Evolutionary conservation across 2,888 invertebrate species (phyloP), one percentile per base, ranked within the genome.

Genomic region (Dryobotodes eremita): DNA sequence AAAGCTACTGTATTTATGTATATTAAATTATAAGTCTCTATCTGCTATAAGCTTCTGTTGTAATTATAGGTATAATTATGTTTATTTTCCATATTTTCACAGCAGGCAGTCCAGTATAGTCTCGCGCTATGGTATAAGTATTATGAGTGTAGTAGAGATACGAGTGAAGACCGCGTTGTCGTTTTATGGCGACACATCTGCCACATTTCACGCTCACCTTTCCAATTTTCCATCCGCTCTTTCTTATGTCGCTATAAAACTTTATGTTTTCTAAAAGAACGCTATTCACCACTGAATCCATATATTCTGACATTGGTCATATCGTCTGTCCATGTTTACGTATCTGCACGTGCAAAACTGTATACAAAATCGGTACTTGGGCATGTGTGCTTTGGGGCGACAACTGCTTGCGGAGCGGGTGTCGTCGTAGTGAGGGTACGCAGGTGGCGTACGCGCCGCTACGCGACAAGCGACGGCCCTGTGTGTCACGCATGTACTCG

Each of bases 201-300:
- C 94, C 94, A 91, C 92, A 94, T 96, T 95, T 95, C 95, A 96
- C 95, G 96, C 93, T 95, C 94, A 93, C 95, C 94, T 94, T 95
- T 94, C 93, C 93, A 94, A 95, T 96, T 96, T 96, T 95, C 95
- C 94, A 92, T 94, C 94, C 93, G 90, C 89, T 91, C 91, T 93
- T 93, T 94, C 94, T 93, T 93, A 91, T 90, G 92, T 92, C 83
- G 92, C 94, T 93, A 95, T 96, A 96, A 96, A 96, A 95, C 83
- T 95, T 94, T 93, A 95, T 94, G 93, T 94, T 94, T 94, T 94
- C 92, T 91, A 95, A 94, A 93, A 94, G 93, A 95, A 91, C 91
- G 89, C 89, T 90, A 91, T 95, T 94, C 91, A 93, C 92, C 92
- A 91, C 90, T 90, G 91, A 92, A 92, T 92, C 91, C 93, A 92